These are phyloP conservation scores for Schlechtendalia chinensis DNA, from an alignment of 1,140 invertebrate species.

Conservation along the genomic window DNA sequence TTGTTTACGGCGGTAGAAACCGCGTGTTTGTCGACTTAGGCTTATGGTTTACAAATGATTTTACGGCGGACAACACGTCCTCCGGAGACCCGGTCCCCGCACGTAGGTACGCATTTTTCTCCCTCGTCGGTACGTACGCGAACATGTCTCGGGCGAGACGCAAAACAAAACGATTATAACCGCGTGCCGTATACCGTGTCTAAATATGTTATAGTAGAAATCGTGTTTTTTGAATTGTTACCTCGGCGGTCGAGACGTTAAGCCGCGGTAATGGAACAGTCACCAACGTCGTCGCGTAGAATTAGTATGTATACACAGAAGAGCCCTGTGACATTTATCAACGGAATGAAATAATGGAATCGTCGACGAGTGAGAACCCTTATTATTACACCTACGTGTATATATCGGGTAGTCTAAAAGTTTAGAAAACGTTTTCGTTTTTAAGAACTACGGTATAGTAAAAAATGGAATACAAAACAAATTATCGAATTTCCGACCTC, in stretches of 20 bases:
- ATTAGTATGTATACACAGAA: conserved; percentile 15
- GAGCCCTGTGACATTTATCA: conserved; percentile 1
- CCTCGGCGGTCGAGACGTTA: background rate
- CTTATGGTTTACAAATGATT: background rate
- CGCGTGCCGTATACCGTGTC: background rate
- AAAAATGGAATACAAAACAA: no score
- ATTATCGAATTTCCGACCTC: no score
- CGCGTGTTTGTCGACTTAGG: background rate
- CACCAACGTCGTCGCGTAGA: background rate
- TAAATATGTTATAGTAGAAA: background rate
- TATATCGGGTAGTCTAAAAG: no score
- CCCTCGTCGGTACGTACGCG: no score
- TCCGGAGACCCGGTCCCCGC: no score
- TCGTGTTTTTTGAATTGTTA: background rate
- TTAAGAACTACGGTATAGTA: no score
- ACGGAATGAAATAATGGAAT: background rate
- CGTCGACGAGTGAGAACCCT: background rate
- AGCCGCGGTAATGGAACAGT: background rate
- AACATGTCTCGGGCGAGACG: no score
- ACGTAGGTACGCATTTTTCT: no score
- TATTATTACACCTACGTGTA: background rate
- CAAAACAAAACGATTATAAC: no score
- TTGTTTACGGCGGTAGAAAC: conserved; percentile 23
- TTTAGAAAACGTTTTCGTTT: no score
- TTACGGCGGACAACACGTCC: background rate